These are phyloP conservation scores for Poeciliopsis prolifica DNA, from an alignment of 2,113 vertebrate species.

Conservation along the genomic window DNA sequence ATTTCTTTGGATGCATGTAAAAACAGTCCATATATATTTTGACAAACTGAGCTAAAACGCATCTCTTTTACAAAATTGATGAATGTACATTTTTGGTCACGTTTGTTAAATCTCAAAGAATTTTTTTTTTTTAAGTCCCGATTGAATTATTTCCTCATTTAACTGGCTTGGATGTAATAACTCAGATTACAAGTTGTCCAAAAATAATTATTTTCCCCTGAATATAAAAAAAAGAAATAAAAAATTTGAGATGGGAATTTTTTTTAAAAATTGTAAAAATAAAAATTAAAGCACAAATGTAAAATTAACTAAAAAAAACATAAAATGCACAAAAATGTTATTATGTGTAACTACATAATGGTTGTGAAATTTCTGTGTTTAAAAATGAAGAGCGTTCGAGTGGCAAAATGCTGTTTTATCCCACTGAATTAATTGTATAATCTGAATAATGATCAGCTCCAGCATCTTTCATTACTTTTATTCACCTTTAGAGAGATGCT, in stretches of 20 bases:
- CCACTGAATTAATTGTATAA: conserved; percentile 1
- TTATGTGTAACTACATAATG: conserved; percentile 11
- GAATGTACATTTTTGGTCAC: not conserved
- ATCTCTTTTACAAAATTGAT: not conserved
- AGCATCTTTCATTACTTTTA: not conserved
- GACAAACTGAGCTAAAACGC: not conserved
- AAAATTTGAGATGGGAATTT: not conserved
- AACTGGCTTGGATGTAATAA: not conserved
- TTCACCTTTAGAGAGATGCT: not conserved
- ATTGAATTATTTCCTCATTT: too few species aligned
- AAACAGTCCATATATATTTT: not conserved
- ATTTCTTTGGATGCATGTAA: not conserved
- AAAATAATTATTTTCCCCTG: not conserved
- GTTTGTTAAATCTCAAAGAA: not conserved
- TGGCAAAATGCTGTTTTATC: not conserved
- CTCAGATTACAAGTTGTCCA: not conserved
- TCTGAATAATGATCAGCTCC: not conserved
- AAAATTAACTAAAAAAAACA: conserved; percentile 46
- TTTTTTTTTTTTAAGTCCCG: too few species aligned
- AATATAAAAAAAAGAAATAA: not conserved
- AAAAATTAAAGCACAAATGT: conserved; percentile 12
- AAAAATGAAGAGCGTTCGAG: not conserved
- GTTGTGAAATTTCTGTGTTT: not conserved
- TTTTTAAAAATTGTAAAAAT: not conserved
- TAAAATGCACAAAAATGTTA: not conserved